Evolutionary conservation across 1,140 invertebrate genomes (phyloP), one percentile per base, ranked within the genome.

Genomic region (Brachionus paranguensis): DNA sequence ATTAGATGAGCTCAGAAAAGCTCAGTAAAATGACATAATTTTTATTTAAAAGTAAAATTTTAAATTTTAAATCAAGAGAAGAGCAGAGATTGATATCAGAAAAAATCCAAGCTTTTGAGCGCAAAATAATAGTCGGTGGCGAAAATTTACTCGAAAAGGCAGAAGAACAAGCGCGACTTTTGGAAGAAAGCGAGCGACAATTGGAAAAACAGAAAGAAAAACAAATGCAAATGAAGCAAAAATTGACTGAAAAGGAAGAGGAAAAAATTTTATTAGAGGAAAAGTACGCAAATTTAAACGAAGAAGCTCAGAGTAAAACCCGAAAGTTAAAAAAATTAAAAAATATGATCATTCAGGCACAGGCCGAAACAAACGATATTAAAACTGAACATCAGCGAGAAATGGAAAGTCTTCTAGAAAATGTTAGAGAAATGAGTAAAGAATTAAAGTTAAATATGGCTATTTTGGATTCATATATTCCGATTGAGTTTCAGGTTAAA

Each of bases 71-170:
- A 85, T 87, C 24, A 84, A 92, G 91, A 83, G 89, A 90, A 60
- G 92, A 93, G 85, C 91, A 92, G 65, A 89, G 91, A 83, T 86
- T 87, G 43, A 88, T 99, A 6, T 92, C 93, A 84, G 92, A 95
- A 84, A 96, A 97, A 88, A 92, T 99, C 79, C 92, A 93, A 85
- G 93, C 93, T 24, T 92, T 99, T 68, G 95, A 99, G 88, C 95
- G 95, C 83, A 96, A 97, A 88, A 96, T 99, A 76, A 92, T 99
- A 24, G 94, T 99, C 8, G 98, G 98, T 1, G 98, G 97, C 7
- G 97, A 98, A 90, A 99, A 99, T 91, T 91, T 99, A 8, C 91
- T 99, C 83, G 96, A 99, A 88, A 99, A 98, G 88, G 96, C 96
- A 0, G 95, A 99, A 89, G 92, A 94, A 8, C 96, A 99, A 87